These are phyloP conservation scores for Etheostoma nigrum DNA, from an alignment of 2,797 vertebrate species.

Conservation along the genomic window DNA sequence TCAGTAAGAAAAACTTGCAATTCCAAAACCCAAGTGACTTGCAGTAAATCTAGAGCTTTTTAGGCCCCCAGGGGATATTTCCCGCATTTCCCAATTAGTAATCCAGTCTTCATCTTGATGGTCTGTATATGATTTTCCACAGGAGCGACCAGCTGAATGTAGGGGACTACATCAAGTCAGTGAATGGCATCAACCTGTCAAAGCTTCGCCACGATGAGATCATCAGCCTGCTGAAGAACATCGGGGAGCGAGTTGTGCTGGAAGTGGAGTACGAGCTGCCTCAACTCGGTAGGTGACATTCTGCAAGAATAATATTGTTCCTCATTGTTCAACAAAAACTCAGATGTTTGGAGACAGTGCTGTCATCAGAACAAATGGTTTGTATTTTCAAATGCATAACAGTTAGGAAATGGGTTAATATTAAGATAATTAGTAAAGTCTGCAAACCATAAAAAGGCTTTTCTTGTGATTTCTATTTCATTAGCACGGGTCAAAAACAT, in stretches of 20 bases:
- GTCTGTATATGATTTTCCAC: slow-evolving; percentile 18
- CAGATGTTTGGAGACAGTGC: not conserved
- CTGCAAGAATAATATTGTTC: slow-evolving; percentile 9
- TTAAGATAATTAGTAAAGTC: not conserved
- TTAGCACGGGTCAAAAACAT: slow-evolving; percentile 20
- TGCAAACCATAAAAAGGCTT: not conserved
- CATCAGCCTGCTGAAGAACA: slow-evolving; percentile 96
- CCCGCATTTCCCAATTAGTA: not conserved
- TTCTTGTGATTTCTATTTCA: not conserved
- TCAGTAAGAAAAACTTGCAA: not conserved
- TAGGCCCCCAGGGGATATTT: not conserved
- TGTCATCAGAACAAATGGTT: not conserved
- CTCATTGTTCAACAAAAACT: not conserved
- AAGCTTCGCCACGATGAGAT: slow-evolving; percentile 96
- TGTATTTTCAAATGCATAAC: slow-evolving; percentile 5
- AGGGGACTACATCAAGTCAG: slow-evolving; percentile 96
- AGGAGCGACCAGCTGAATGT: slow-evolving; percentile 97
- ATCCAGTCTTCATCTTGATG: not conserved
- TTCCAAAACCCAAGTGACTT: not conserved
- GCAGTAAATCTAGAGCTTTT: not conserved
- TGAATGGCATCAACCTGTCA: slow-evolving; percentile 96
- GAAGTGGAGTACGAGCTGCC: slow-evolving; percentile 98
- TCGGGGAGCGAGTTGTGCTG: slow-evolving; percentile 95
- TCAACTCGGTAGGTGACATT: slow-evolving; percentile 83
- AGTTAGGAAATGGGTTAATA: not conserved